These are phyloP conservation scores for Albula glossodonta DNA, from an alignment of 2,113 vertebrate species.

Conservation along the genomic window DNA sequence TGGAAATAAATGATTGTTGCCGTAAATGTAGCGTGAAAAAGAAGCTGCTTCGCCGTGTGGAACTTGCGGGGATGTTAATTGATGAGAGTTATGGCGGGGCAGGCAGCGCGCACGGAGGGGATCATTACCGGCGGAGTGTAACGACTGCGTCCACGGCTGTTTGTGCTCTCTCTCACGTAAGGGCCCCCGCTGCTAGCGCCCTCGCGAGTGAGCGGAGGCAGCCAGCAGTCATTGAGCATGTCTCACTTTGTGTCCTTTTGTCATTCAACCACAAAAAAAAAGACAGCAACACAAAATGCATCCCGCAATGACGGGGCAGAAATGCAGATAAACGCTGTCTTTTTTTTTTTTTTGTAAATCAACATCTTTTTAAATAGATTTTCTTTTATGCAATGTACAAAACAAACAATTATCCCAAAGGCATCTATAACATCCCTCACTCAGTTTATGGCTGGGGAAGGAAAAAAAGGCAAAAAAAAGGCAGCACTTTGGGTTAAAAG, in stretches of 20 bases:
- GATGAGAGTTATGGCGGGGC: slow-evolving; percentile 74
- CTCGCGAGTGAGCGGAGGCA: neutral
- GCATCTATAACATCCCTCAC: slow-evolving; percentile 58
- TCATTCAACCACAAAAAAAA: slow-evolving; percentile 23
- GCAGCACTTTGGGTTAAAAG: slow-evolving; percentile 75
- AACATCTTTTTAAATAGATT: slow-evolving; percentile 47
- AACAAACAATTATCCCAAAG: slow-evolving; percentile 61
- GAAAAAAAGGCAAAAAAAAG: neutral
- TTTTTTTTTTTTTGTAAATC: slow-evolving; percentile 24
- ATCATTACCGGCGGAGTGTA: slow-evolving; percentile 76
- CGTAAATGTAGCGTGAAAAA: slow-evolving; percentile 76
- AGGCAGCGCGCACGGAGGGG: slow-evolving; percentile 69
- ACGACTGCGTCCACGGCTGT: slow-evolving; percentile 75
- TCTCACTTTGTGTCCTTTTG: slow-evolving; percentile 26
- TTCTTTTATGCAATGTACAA: slow-evolving; percentile 47
- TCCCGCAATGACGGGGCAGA: slow-evolving; percentile 32
- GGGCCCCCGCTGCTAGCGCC: slow-evolving; percentile 16
- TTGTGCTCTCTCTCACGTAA: slow-evolving; percentile 61
- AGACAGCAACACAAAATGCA: slow-evolving; percentile 12
- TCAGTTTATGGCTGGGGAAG: slow-evolving; percentile 49
- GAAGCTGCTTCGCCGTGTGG: slow-evolving; percentile 52
- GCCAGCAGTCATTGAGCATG: neutral
- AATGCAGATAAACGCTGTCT: slow-evolving; percentile 29
- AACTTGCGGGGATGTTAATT: slow-evolving; percentile 70
- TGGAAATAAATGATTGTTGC: slow-evolving; percentile 70